phyloP scores from a whole-genome alignment of 1,140 invertebrate species.

The Drosophila novamexicana region DNA sequence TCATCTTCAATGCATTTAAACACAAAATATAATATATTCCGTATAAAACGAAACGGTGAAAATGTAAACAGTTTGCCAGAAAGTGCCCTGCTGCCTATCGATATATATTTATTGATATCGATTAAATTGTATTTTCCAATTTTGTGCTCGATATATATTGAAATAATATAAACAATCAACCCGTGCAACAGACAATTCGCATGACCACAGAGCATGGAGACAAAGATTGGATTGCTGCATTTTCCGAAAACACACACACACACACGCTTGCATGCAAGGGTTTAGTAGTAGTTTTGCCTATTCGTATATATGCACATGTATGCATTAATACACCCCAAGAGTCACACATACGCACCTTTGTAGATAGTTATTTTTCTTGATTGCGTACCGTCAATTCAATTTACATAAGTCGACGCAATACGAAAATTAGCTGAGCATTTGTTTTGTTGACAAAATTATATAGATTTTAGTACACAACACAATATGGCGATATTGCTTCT shows the following conservation, averaged over 20 bases:
- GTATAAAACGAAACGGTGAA: too few relatives aligned
- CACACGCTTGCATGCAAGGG: constrained; percentile 2
- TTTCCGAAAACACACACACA: constrained; percentile 22
- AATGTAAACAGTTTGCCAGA: neutral
- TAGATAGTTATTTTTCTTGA: constrained; percentile 36
- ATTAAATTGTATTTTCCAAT: neutral
- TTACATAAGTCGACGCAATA: constrained; percentile 43
- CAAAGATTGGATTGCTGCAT: constrained; percentile 31
- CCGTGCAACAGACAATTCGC: constrained; percentile 1
- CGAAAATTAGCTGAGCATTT: constrained; percentile 8
- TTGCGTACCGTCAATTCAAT: constrained; percentile 31
- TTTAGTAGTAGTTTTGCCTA: constrained; percentile 11
- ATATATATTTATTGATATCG: neutral
- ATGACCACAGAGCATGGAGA: constrained; percentile 4
- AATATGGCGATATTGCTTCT: constrained; percentile 77
- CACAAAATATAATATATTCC: too few relatives aligned
- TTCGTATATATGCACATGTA: constrained; percentile 7
- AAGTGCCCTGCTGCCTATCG: neutral
- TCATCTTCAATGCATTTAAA: too few relatives aligned
- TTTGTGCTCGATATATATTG: neutral
- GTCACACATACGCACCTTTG: constrained; percentile 35
- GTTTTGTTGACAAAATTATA: constrained; percentile 28
- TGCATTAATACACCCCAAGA: constrained; percentile 17
- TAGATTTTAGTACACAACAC: constrained; percentile 63
- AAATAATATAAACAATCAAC: constrained; percentile 3